These are phyloP conservation scores for Hydra vulgaris DNA, from an alignment of 30 jellyfish, hydroid and myxozoan genomes.

Conservation along the genomic window DNA sequence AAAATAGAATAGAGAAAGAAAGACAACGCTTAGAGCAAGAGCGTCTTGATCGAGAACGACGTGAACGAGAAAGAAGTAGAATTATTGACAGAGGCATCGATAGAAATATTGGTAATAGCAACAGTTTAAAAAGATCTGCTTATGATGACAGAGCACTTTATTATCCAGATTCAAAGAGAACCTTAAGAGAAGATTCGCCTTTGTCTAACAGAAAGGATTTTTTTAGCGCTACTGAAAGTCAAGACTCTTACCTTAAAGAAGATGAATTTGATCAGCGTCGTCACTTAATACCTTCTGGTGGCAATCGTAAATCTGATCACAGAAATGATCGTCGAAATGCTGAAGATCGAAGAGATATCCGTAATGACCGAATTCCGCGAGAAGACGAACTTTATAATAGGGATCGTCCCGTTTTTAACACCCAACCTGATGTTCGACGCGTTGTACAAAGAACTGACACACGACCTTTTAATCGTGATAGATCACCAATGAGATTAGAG, in stretches of 20 bases:
- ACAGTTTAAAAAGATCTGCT: conserved; percentile 36
- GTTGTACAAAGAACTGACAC: conserved; percentile 14
- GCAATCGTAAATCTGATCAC: neutral
- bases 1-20: conserved; percentile 71
- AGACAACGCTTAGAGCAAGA: conserved; percentile 81
- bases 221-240: conserved; percentile 13
- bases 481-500: conserved; percentile 17
- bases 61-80: conserved; percentile 33
- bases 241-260: conserved; percentile 7
- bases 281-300: neutral
- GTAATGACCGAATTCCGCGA: conserved; percentile 2
- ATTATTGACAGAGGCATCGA: conserved; percentile 28
- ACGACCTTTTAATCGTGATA: conserved; percentile 14
- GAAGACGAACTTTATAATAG: neutral
- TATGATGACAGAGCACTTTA: conserved; percentile 36
- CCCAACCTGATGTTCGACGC: conserved; percentile 24
- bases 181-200: conserved; percentile 18
- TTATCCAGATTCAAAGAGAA: conserved; percentile 44
- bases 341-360: conserved; percentile 19
- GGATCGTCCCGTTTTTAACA: neutral
- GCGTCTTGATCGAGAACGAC: conserved; percentile 62
- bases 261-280: conserved; percentile 36
- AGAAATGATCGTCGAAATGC: conserved; percentile 2
- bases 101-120: conserved; percentile 18
- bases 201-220: conserved; percentile 9